Evolutionary conservation across 2,113 vertebrate genomes (phyloP), one percentile per base, ranked within the genome.

Genomic region (Pterophyllum scalare): DNA sequence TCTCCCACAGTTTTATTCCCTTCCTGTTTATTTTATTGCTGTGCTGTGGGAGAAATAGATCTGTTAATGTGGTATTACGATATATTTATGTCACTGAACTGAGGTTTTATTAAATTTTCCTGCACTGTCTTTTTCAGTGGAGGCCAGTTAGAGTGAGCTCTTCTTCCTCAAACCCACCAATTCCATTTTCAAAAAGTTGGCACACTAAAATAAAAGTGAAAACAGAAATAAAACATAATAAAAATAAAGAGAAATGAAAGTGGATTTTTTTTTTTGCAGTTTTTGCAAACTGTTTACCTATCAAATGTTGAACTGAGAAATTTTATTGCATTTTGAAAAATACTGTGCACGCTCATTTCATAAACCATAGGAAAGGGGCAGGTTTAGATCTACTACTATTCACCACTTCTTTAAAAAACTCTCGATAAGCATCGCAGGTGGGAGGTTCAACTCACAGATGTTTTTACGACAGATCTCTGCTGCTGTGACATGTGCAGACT

Each of bases 1-100:
- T 83, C 61, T 80, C 84, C 33, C 59, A 24, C 61, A 75, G 22
- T 54, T 77, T 76, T 58, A 82, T 57, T 59, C 75, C 56, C 65
- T 77, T 81, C 56, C 75, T 40, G 2, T 9, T 26, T 35, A 12
- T 59, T 78, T 86, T 52, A 46, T 57, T 64, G 46, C 57, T 24
- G 24, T 59, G 64, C 59, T 4, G 19, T 46, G 12, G 15, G n/a
- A 75, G 31, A 31, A 20, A 58, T 35, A 65, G 5, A 40, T 46
- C 58, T 75, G 49, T 59, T 35, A 49, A 24, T 79, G 31, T 58
- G 12, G 13, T 7, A 2, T 46, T 8, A 38, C 8, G 6, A 9
- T 38, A n/a, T 58, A 10, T 31, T 28, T 20, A 26, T 59, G 6
- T 31, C 9, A 38, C 14, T 33, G n/a, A 60, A 62, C 35, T 52